phyloP scores from a whole-genome alignment of 2,888 invertebrate genomes.

The Helicoverpa assulta region DNA sequence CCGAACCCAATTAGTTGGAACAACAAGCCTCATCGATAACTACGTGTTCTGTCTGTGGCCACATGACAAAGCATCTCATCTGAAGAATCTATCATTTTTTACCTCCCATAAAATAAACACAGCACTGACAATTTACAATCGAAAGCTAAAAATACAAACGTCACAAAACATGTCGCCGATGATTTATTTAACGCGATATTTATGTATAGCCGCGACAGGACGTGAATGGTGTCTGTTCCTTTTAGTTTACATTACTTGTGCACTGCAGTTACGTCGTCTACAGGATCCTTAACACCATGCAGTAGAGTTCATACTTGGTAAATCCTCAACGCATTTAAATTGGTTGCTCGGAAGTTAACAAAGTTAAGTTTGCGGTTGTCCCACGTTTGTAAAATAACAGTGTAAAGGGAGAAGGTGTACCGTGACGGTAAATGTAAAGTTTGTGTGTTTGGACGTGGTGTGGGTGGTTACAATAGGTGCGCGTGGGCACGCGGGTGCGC shows the following conservation, averaged over 20 bases:
- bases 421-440: slow-evolving; percentile 45
- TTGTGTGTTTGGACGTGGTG: slow-evolving; percentile 66
- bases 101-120: slow-evolving; percentile 73
- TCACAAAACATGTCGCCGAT: slow-evolving; percentile 82
- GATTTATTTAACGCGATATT: slow-evolving; percentile 88
- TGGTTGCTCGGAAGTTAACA: slow-evolving; percentile 64
- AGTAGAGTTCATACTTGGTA: slow-evolving; percentile 63
- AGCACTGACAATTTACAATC: slow-evolving; percentile 69
- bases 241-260: slow-evolving; percentile 77
- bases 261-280: slow-evolving; percentile 38
- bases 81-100: slow-evolving; percentile 59
- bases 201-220: slow-evolving; percentile 79
- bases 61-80: slow-evolving; percentile 48
- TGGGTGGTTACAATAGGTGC: slow-evolving; percentile 81
- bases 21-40: slow-evolving; percentile 27
- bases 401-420: slow-evolving; percentile 25
- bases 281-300: slow-evolving; percentile 31
- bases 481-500: slow-evolving; percentile 79
- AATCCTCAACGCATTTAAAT: slow-evolving; percentile 26
- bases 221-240: slow-evolving; percentile 78
- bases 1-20: slow-evolving; percentile 47
- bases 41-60: slow-evolving; percentile 37
- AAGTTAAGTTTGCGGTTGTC: slow-evolving; percentile 62
- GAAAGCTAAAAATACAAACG: slow-evolving; percentile 77
- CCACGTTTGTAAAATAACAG: slow-evolving; percentile 41